phyloP scores from a whole-genome alignment of 2,797 vertebrate genomes.

The Argya squamiceps region DNA sequence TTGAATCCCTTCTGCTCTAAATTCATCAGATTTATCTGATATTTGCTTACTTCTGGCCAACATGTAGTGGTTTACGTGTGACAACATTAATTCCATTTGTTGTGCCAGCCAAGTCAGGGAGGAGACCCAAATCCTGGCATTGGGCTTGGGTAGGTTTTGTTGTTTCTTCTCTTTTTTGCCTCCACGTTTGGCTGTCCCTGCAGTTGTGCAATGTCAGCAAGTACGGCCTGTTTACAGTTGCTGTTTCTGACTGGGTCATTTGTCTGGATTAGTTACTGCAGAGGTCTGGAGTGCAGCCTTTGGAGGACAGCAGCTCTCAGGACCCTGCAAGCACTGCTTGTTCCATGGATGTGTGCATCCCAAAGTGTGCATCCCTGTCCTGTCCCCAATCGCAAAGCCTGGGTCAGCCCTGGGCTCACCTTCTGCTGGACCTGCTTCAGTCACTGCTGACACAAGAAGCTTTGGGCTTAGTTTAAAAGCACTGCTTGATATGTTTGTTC shows the following conservation, averaged over 20 bases:
- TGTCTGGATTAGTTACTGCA: constrained; percentile 75
- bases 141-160: not conserved
- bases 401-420: not conserved
- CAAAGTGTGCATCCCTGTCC: not conserved
- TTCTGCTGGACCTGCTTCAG: not conserved
- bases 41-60: not conserved
- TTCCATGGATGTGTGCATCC: not conserved
- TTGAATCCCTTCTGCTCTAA: not conserved
- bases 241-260: constrained; percentile 67
- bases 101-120: constrained; percentile 26
- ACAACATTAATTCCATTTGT: constrained; percentile 53
- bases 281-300: constrained; percentile 18
- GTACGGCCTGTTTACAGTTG: constrained; percentile 40
- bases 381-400: not conserved
- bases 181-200: not conserved
- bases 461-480: not conserved
- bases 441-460: not conserved
- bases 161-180: not conserved
- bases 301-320: not conserved
- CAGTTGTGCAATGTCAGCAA: constrained; percentile 70
- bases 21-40: not conserved
- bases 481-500: not conserved
- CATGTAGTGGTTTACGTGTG: not conserved
- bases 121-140: not conserved
- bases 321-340: not conserved